Evolutionary conservation across 2,113 vertebrate genomes (phyloP), one percentile per base, ranked within the genome.

Genomic region (Galeopterus variegatus): DNA sequence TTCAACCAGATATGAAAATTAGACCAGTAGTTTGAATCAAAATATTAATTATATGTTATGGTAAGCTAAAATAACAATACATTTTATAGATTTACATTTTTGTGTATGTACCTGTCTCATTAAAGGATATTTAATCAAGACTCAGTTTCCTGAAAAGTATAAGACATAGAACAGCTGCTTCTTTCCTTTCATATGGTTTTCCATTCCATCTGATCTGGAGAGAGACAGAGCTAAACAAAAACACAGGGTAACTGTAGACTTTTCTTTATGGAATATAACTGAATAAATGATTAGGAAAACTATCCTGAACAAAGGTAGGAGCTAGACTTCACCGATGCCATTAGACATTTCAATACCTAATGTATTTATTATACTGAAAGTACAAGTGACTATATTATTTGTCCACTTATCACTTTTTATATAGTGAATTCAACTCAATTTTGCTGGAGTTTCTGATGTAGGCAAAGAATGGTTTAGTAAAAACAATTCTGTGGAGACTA

Each of bases 331-430:
- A 70, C 26, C 48, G 3, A 58, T 95, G 84, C 83, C 84, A 76
- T 72, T 36, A 70, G 77, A 84, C 3, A 92, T 85, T 65, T 83
- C 95, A 95, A 96, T 96, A 58, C 14, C 1, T 83, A 75, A 72
- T 73, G 67, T 56, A 91, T 36, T 52, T 41, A 77, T 93, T 84
- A 65, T 84, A 85, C 85, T 62, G 92, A 93, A 88, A 93, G 45
- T 65, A 83, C 11, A 95, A 84, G 0, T 64, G 69, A 24, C 48
- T 62, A 21, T 90, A 67, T 86, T 75, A 36, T 85, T 93, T 84
- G 17, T 80, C 75, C 23, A 58, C 45, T 58, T 69, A 80, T 85
- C 31, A 88, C 21, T 87, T 81, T 92, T 92, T 88, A n/a, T 60
- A 36, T 33, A 87, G 31, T 60, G 11, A 41, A 26, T 72, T 86